phyloP scores from a whole-genome alignment of 2,888 invertebrate genomes.

The Hartigia nigra region DNA sequence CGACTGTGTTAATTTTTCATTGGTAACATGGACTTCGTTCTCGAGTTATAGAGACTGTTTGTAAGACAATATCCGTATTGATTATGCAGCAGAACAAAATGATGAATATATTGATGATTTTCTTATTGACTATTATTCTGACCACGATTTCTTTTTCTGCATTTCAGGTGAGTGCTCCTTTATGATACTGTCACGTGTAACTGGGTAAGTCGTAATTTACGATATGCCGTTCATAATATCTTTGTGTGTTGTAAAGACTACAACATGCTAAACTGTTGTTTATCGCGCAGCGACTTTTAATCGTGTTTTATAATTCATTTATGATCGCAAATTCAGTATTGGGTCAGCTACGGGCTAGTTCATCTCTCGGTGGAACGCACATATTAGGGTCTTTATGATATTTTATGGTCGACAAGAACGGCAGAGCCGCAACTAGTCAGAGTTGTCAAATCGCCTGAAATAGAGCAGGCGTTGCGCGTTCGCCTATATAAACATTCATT shows the following conservation, averaged over 20 bases:
- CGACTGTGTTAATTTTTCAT: background rate
- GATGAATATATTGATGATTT: background rate
- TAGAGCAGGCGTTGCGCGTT: background rate
- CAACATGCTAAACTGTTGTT: background rate
- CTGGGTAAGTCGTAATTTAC: background rate
- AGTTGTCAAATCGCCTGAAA: background rate
- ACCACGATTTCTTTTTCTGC: background rate
- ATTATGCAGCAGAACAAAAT: background rate
- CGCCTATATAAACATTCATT: background rate
- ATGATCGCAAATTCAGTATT: slow-evolving; percentile 31
- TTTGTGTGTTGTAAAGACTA: background rate
- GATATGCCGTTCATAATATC: background rate
- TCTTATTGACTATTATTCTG: background rate
- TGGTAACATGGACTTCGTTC: background rate
- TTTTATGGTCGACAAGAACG: background rate
- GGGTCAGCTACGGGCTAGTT: slow-evolving; percentile 29
- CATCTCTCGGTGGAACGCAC: slow-evolving; percentile 17
- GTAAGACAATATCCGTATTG: background rate
- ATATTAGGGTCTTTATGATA: background rate
- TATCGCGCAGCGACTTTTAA: slow-evolving; percentile 17
- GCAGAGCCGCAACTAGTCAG: background rate
- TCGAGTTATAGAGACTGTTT: background rate
- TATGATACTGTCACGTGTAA: background rate
- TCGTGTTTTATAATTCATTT: slow-evolving; percentile 36
- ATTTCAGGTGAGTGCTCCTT: slow-evolving; percentile 16